phyloP scores from a whole-genome alignment of 2,888 invertebrate species.

The Tenthredo scrophulariae region DNA sequence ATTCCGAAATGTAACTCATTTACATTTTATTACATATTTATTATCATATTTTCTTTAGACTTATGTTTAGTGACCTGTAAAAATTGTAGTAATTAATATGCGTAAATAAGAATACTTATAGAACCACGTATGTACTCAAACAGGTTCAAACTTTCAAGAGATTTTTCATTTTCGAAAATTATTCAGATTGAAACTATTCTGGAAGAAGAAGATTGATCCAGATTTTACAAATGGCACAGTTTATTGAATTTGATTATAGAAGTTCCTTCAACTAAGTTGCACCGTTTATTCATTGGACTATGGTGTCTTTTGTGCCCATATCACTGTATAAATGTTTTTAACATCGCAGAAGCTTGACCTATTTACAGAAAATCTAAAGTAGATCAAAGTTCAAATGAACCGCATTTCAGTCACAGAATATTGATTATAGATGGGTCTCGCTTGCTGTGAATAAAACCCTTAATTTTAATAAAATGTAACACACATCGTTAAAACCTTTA shows the following conservation, averaged over 20 bases:
- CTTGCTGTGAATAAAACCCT: constrained; percentile 3
- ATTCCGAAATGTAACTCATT: constrained; percentile 49
- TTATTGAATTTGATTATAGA: neutral
- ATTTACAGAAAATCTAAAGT: constrained; percentile 32
- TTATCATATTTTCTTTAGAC: constrained; percentile 8
- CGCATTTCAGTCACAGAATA: neutral
- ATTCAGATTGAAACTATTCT: constrained; percentile 11
- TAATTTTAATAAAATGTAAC: neutral
- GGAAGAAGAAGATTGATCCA: constrained; percentile 23
- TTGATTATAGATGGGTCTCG: constrained; percentile 31
- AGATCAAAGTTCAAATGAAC: constrained; percentile 38
- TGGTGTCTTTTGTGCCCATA: neutral
- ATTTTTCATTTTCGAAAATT: neutral
- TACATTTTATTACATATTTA: constrained; percentile 27
- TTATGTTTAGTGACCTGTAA: constrained; percentile 3
- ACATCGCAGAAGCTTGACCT: constrained; percentile 39
- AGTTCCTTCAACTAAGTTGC: neutral
- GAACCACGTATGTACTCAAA: constrained; percentile 14
- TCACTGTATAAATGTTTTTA: constrained; percentile 37
- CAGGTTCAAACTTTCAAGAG: neutral
- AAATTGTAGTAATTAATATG: neutral
- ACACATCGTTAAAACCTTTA: neutral
- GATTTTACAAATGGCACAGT: neutral
- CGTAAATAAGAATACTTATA: constrained; percentile 24
- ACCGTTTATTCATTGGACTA: neutral